These are phyloP conservation scores for Montipora cactus DNA, from an alignment of 64 coral and sea anemone species.

Conservation along the genomic window DNA sequence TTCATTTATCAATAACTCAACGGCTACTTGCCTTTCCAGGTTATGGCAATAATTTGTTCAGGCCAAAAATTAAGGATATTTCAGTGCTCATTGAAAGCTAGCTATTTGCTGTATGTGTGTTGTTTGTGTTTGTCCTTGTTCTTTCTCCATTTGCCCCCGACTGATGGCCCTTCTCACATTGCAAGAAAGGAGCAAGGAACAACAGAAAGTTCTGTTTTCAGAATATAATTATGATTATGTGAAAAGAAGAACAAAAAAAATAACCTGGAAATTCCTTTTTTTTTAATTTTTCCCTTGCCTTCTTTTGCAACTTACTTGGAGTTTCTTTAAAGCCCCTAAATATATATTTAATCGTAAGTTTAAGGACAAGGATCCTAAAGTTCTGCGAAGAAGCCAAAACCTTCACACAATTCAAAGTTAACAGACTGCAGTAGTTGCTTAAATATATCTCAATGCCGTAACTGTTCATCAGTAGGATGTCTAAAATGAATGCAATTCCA, in stretches of 20 bases:
- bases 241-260: neutral
- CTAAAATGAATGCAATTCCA: neutral
- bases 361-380: neutral
- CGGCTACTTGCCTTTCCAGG: neutral
- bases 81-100: neutral
- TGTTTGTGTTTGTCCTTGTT: neutral
- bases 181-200: slow-evolving; percentile 7
- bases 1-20: neutral
- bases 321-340: neutral
- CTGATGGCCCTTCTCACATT: slow-evolving; percentile 5
- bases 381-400: too few relatives aligned
- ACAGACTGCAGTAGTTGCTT: too few relatives aligned
- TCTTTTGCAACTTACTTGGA: neutral
- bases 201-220: neutral
- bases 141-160: neutral
- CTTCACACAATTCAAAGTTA: too few relatives aligned
- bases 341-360: neutral
- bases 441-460: too few relatives aligned
- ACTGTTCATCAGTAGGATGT: neutral
- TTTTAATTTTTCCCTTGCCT: neutral
- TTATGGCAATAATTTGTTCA: neutral
- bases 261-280: neutral
- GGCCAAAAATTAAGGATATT: neutral
- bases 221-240: neutral
- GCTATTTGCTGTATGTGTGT: neutral